A percentile compares a stretch with the other conserved stretches of the same genome.
These are phyloP conservation scores for Nemurella pictetii DNA, from an alignment of 2,888 invertebrate genomes.

Conservation along the genomic window DNA sequence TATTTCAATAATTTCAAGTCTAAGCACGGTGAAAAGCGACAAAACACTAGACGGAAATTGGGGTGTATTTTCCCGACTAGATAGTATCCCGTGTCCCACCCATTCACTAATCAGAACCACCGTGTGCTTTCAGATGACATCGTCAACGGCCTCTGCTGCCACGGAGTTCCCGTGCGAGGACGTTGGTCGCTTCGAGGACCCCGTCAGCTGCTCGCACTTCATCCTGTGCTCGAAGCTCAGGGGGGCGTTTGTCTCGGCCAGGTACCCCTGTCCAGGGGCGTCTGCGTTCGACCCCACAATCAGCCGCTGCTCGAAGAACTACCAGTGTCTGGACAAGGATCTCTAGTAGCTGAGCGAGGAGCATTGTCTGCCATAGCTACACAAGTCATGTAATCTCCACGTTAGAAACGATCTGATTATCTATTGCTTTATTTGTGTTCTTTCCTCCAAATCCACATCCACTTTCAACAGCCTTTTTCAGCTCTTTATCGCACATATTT, in stretches of 20 bases:
- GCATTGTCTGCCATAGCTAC: background rate
- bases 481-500: too few species aligned
- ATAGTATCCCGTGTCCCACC: too few species aligned
- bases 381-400: too few species aligned
- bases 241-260: background rate
- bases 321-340: background rate
- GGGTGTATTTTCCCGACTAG: too few species aligned
- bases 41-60: too few species aligned
- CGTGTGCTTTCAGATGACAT: background rate
- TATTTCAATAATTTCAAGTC: too few species aligned
- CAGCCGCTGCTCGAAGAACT: background rate
- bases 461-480: too few species aligned
- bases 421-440: too few species aligned
- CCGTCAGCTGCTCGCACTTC: slow-evolving; percentile 22
- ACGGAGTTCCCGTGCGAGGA: background rate
- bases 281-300: background rate
- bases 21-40: too few species aligned
- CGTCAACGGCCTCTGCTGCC: background rate
- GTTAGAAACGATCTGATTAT: too few species aligned
- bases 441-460: too few species aligned
- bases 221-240: slow-evolving; percentile 1
- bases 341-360: background rate
- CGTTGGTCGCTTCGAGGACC: background rate
- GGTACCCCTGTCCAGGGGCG: background rate
- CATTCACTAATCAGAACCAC: too few species aligned